A percentile compares a stretch with the other conserved stretches of the same genome.
phyloP scores from a whole-genome alignment of 53 echinoderm and acorn worm genomes.

The Stichopus horrens region DNA sequence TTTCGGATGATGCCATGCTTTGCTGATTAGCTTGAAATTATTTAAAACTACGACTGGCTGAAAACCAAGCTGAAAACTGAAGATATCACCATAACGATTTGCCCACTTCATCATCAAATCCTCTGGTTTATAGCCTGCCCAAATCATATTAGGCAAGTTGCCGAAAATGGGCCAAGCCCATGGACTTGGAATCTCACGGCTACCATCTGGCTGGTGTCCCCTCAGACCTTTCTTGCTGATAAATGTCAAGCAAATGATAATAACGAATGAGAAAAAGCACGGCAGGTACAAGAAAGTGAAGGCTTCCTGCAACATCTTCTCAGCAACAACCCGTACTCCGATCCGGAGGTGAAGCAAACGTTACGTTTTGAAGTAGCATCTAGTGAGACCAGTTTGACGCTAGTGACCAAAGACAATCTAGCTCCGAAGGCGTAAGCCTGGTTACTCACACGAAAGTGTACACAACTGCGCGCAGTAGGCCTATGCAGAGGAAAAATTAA shows the following conservation, averaged over 20 bases:
- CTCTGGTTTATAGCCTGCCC: constrained; percentile 45
- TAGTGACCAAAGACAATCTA: no score
- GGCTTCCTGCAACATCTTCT: no score
- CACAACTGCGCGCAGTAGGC: no score
- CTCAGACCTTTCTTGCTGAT: not conserved
- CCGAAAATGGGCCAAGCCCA: constrained; percentile 32
- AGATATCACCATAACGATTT: constrained; percentile 15
- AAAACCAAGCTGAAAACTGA: constrained; percentile 42
- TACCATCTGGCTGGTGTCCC: not conserved
- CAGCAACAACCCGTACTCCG: no score
- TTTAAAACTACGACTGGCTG: constrained; percentile 28
- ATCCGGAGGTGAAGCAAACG: no score
- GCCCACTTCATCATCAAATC: constrained; percentile 45
- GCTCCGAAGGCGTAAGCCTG: no score
- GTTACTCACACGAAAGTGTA: no score
- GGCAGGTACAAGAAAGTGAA: not conserved
- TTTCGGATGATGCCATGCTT: constrained; percentile 44
- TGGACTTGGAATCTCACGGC: constrained; percentile 6
- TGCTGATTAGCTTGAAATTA: constrained; percentile 8
- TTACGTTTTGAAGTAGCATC: no score
- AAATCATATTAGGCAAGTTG: constrained; percentile 16
- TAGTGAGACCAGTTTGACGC: no score
- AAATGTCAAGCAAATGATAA: not conserved
- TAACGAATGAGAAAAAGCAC: not conserved
- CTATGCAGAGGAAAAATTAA: no score